Base-by-base conservation (phyloP, 2,888 invertebrate species). In the Cosmia pyralina region DNA sequence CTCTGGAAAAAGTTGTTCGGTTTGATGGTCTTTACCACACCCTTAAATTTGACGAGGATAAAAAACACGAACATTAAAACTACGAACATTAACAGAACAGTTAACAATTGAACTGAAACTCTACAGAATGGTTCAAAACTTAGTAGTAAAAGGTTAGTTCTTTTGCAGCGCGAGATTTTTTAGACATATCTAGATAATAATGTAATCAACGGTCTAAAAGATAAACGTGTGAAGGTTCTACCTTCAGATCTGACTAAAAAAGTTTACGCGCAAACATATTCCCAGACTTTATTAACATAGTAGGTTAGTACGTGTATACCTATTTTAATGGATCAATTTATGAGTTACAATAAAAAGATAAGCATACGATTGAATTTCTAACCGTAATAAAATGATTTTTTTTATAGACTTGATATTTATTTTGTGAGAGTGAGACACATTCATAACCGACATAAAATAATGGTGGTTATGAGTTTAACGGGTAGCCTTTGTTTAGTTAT, bases 301-400 rank as follows among this genome's bases (percentile, higher is more conserved):
- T 11, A 52, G 4, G 17, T 28, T 17, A 0, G 53, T 53, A 53
- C 0, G 22, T 53, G 50, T 64, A 38, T 38, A 38, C 38, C 38
- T 46, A 7, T 34, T 57, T 78, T 70, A 71, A 68, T 52, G 28
- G 19, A 50, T 13, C 46, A 38, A 11, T 69, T 83, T 81, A 79
- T n/a, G 80, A 82, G 34, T 53, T 19, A 15, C 52, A 69, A 83
- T 71, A 79, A 75, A 69, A 82, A 60, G 10, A 59, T 64, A 58
- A 52, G 65, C 48, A 13, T 13, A 22, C 19, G 55, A 83, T 83
- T 71, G 58, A 11, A 69, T 79, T 81, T 62, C n/a, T 44, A 71
- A 57, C 50, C 38, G 17, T 41, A 28, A 28, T 13, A 59, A 64
- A 28, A 46, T 22, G 5, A n/a, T 11, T 55, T 50, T 59, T 66